Base-by-base conservation (phyloP, 2,888 invertebrate species). In the Ophion ventricosus region DNA sequence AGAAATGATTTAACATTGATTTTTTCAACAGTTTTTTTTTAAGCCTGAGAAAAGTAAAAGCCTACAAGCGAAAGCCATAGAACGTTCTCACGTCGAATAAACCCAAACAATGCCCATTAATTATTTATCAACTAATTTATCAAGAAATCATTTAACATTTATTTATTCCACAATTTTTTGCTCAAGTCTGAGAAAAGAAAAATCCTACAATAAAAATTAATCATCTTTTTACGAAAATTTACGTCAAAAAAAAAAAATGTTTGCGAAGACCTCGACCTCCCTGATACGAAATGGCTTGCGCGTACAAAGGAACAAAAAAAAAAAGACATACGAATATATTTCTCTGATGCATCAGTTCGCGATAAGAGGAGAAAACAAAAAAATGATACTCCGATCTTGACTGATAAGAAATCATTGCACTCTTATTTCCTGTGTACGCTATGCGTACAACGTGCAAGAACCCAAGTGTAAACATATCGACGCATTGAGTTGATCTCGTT, bases 401-500 rank as follows among this genome's bases (percentile, higher is more conserved):
- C 35, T 54, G 64, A 75, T 75, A 64, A 26, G 67, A 49, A 77
- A 59, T 61, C 77, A n/a, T 69, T 69, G 69, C 69, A 40, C 77
- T 69, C 59, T 66, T 76, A 67, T 67, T 66, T 35, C 25, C 49
- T 29, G n/a, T 29, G n/a, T 40, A 35, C 40, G 0, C 0, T 69
- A 26, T 20, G 54, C 64, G 20, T 43, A 29, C 35, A 17, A 57
- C 14, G 29, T 72, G n/a, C n/a, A 10, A 20, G 11, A 8, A 8
- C 29, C n/a, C 43, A 43, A 43, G 20, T 66, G n/a, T 66, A 57
- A 17, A 66, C 25, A 43, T 23, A 70, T 73, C 57, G 67, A 82
- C 78, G 54, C 61, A 78, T 78, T 26, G 35, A 73, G 20, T 20
- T 63, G 82, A 74, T 78, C 79, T 80, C 56, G 54, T 49, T 69